These are phyloP conservation scores for Caenorhabditis japonica DNA, from an alignment of 2,888 invertebrate genomes.

Conservation along the genomic window DNA sequence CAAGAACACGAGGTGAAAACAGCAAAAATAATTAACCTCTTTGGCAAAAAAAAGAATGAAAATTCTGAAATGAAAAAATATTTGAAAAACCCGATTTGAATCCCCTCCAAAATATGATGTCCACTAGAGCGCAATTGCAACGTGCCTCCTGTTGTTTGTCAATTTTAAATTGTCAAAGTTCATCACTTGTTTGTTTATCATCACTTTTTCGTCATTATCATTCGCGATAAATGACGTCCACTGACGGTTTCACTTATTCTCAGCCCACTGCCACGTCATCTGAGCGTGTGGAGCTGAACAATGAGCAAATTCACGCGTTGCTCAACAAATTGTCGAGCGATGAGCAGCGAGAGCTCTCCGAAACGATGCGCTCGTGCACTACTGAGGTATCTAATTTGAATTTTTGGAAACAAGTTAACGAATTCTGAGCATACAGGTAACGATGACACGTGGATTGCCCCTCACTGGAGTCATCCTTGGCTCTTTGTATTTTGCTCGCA, in stretches of 20 bases:
- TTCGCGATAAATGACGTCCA: slow-evolving; percentile 10
- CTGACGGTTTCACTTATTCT: slow-evolving; percentile 9
- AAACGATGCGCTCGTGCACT: slow-evolving; percentile 64
- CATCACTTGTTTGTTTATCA: no score
- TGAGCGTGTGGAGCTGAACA: slow-evolving; percentile 23
- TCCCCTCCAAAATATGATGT: no score
- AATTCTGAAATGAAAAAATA: no score
- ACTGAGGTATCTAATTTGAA: slow-evolving; percentile 59
- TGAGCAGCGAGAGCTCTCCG: slow-evolving; percentile 64
- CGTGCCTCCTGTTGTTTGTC: no score
- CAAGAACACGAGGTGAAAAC: no score
- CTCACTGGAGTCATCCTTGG: slow-evolving; percentile 67
- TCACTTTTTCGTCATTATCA: neutral
- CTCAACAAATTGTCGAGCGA: slow-evolving; percentile 68
- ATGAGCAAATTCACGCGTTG: slow-evolving; percentile 58
- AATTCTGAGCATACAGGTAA: slow-evolving; percentile 49
- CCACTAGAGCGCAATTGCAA: no score
- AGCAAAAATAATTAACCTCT: no score
- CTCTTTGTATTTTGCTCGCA: slow-evolving; percentile 66
- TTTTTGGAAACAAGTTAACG: neutral
- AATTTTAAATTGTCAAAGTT: no score
- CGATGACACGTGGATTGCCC: slow-evolving; percentile 68
- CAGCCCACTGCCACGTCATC: slow-evolving; percentile 3
- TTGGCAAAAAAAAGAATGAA: no score
- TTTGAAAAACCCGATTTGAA: no score